Evolutionary conservation across 2,797 vertebrate genomes (phyloP).

Genomic region (Cynodonichthys magdalenae): DNA sequence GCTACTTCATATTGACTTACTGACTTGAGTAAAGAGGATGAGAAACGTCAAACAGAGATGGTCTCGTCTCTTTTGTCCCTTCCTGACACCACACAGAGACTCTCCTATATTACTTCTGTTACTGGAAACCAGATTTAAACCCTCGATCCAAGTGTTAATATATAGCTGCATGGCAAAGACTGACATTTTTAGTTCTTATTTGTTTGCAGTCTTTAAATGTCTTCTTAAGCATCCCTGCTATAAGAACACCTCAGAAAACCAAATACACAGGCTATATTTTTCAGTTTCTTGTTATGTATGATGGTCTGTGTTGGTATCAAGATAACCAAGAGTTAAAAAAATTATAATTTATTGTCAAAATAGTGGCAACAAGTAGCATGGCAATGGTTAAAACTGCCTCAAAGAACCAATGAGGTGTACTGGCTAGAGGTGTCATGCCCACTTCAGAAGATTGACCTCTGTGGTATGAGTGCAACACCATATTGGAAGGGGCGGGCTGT

Average conservation of each 20-base stretch:
- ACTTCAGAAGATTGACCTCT: too few species aligned
- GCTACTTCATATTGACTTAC: constrained; percentile 66
- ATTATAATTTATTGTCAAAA: not conserved
- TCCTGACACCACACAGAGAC: constrained; percentile 53
- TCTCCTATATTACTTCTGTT: constrained; percentile 6
- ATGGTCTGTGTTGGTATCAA: not conserved
- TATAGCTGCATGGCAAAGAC: constrained; percentile 13
- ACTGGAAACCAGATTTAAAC: constrained; percentile 38
- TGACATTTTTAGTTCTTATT: constrained; percentile 18
- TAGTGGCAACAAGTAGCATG: not conserved
- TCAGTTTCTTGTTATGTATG: not conserved
- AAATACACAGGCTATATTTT: not conserved
- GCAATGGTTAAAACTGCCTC: too few species aligned
- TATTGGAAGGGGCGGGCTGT: too few species aligned
- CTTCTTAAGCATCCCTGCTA: not conserved
- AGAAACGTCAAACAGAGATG: constrained; percentile 66
- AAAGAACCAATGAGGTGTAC: too few species aligned
- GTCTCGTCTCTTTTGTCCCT: constrained; percentile 68
- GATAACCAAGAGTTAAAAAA: not conserved
- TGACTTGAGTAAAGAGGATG: constrained; percentile 66
- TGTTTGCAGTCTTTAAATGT: not conserved
- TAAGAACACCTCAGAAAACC: constrained; percentile 1
- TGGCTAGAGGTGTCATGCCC: too few species aligned
- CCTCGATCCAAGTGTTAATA: not conserved
- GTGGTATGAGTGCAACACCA: too few species aligned